Base-by-base conservation (phyloP, 2,888 invertebrate species). In the Sympetrum striolatum region DNA sequence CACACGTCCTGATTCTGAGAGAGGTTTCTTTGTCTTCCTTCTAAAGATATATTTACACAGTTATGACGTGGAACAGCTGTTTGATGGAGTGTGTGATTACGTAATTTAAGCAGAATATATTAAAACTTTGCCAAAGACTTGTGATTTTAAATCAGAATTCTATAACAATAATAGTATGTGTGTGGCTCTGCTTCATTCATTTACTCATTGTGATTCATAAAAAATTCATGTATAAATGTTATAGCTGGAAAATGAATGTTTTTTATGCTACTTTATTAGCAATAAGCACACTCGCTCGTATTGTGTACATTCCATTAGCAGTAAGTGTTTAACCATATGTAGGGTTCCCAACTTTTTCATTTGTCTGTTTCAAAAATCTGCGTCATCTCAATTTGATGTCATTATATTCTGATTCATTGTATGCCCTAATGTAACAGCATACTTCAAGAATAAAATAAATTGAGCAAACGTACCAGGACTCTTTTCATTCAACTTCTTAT, bases 291-390 rank as follows among this genome's bases (percentile, higher is more conserved):
- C 60, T 60, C 86, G 39, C 37, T 86, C 37, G 64, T 37, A n/a
- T n/a, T 86, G 86, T 86, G 58, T 53, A 60, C 58, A 18, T 60
- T 60, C 39, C 86, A 60, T 86, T 35, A 60, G 60, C n/a, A 31
- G 58, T 86, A 39, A 86, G 60, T 86, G 86, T 86, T 58, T 37
- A 86, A 86, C 86, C 86, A 86, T 86, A 86, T 86, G 86, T 86
- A 86, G 86, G 86, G 86, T 86, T 86, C 86, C 86, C 86, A 86
- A 86, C 86, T 86, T 60, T 53, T 86, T 60, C 86, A 86, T 86
- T 73, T 73, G 73, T 73, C 25, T 86, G 60, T 86, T 60, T 86
- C 58, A 35, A 82, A 86, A 86, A 86, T 37, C 37, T 86, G 86
- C 35, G 60, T 60, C 60, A 86, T 86, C 60, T 86, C 60, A 86